These are phyloP conservation scores for Grapholita molesta DNA, from an alignment of 1,140 invertebrate genomes.

Conservation along the genomic window DNA sequence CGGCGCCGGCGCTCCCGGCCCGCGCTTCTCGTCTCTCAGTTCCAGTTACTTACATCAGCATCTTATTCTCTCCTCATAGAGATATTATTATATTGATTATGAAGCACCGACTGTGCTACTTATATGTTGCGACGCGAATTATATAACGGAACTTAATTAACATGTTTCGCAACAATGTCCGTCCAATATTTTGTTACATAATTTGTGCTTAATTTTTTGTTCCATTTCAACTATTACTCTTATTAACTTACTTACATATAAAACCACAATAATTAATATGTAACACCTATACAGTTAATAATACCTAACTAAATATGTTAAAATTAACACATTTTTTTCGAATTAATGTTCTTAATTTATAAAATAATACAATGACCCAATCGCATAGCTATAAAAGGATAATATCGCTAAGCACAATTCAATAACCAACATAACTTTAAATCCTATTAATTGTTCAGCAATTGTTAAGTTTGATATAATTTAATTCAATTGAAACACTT, in stretches of 20 bases:
- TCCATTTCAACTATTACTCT: background rate
- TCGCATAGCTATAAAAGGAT: background rate
- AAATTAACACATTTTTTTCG: background rate
- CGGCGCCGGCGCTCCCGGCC: background rate
- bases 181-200: background rate
- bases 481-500: constrained; percentile 26
- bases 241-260: too few species aligned
- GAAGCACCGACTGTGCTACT: background rate
- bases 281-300: too few species aligned
- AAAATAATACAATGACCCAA: background rate
- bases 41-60: background rate
- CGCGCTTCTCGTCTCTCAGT: background rate
- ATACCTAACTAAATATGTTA: too few species aligned
- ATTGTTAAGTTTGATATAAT: background rate
- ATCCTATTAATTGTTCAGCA: background rate
- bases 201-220: background rate
- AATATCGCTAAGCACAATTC: constrained; percentile 14
- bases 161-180: background rate
- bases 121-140: background rate
- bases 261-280: too few species aligned
- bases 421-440: background rate
- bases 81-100: background rate
- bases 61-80: background rate
- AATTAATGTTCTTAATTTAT: constrained; percentile 1
- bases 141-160: background rate